A percentile compares a stretch with the other conserved stretches of the same genome.
phyloP scores from a whole-genome alignment of 2,888 invertebrate genomes.

The Lepidonotus clava region DNA sequence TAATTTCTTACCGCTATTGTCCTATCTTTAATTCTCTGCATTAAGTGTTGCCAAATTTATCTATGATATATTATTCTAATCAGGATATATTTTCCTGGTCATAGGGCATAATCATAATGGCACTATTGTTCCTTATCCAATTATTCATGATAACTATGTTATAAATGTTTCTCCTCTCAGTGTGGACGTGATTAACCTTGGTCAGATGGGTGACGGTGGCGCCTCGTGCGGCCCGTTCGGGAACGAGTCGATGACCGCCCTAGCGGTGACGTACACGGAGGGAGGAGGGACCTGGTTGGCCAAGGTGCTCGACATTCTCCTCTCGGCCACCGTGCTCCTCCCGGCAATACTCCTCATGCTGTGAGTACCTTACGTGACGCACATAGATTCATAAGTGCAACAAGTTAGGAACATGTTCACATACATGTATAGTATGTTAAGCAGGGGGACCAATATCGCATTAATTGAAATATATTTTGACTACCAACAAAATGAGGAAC shows the following conservation, averaged over 20 bases:
- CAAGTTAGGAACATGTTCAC: background rate
- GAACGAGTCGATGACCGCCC: conserved; percentile 22
- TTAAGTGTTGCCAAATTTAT: too few relatives aligned
- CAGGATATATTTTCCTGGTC: too few relatives aligned
- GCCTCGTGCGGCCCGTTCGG: conserved; percentile 38
- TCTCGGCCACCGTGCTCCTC: background rate
- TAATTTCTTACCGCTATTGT: too few relatives aligned
- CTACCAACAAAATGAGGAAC: too few relatives aligned
- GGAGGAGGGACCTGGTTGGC: background rate
- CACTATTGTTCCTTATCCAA: too few relatives aligned
- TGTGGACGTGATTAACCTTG: conserved; percentile 16
- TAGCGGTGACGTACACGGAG: background rate
- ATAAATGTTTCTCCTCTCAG: background rate
- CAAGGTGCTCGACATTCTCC: background rate
- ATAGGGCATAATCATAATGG: too few relatives aligned
- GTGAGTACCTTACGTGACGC: background rate
- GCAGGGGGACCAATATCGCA: too few relatives aligned
- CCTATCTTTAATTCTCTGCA: too few relatives aligned
- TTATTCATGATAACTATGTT: too few relatives aligned
- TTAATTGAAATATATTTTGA: too few relatives aligned
- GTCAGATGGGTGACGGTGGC: background rate
- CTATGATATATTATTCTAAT: too few relatives aligned
- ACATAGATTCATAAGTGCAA: too few relatives aligned
- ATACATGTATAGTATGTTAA: background rate
- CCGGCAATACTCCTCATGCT: conserved; percentile 15